Evolutionary conservation across 2,113 vertebrate genomes (phyloP), one percentile per base, ranked within the genome.

Genomic region (Rhombomys opimus): DNA sequence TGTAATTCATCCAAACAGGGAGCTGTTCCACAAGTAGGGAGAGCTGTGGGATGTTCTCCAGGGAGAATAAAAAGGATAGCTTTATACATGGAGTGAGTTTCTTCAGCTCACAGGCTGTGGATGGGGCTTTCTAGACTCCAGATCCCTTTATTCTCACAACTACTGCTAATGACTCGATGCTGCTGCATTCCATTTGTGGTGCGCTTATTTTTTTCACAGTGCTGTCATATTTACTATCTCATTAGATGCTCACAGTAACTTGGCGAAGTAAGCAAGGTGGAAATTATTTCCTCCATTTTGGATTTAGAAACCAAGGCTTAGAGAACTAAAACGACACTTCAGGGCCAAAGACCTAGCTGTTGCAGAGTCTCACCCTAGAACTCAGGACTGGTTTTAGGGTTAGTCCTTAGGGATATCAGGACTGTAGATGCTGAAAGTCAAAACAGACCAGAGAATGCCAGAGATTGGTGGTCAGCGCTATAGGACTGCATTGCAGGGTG

Each of bases 211-310:
- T 85, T 96, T 96, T 93, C 89, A 95, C 0, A 41, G 52, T 23
- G 7, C 68, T 93, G 87, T 93, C 77, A 67, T 35, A 87, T n/a
- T 92, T 76, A n/a, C 89, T 78, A 1, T 85, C 89, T 96, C 52
- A 63, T 91, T 84, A 86, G 89, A 76, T 35, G 63, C 41, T 95
- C 76, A 68, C 59, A 63, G 85, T 3, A 72, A 78, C 89, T 96
- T 72, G 54, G 32, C 27, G 50, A 91, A 63, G 72, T 14, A 87
- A 61, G 61, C 50, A 63, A 52, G 87, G n/a, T 11, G 46, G 81
- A 87, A 81, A 81, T 63, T 76, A 90, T 87, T 87, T 78, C 52
- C 52, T 95, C 75, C 78, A 52, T 90, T 95, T 94, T 61, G 54
- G 67, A 85, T 86, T 86, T 50, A 78, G 61, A 65, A 95, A 87